Evolutionary conservation across 2,113 vertebrate species (phyloP), one percentile per base, ranked within the genome.

Genomic region (Crotalus helleri): DNA sequence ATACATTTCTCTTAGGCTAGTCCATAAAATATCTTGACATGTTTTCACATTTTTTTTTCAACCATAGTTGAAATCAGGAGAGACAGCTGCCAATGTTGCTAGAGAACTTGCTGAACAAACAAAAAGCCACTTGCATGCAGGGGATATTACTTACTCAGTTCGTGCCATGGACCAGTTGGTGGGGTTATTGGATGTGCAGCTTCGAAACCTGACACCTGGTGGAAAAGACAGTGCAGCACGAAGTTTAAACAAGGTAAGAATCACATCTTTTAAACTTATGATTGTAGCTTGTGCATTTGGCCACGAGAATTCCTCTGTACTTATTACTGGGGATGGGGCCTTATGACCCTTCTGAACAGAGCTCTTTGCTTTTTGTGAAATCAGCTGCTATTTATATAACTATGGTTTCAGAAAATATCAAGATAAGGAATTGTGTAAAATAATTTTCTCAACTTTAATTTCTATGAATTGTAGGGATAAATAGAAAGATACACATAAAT

Each of bases 201-300:
- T 99, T 87, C 97, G 99, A 17, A 99, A 99, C 96, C 97, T 99
- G 92, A 99, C 99, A 3, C 99, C 99, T 0, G 99, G 99, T 0
- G 99, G 99, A 85, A 99, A 99, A 96, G 99, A 99, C 90, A 99
- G 99, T 39, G 99, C 99, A 0, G 99, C 99, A 0, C 98, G 99
- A n/a, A 99, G 99, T 96, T 96, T 99, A 74, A 99, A 99, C 90
- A 99, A 99, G 99, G 99, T 99, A 97, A 92, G 95, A 15, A 26
- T 44, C 0, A 0, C 5, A 5, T 12, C 3, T 7, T 85, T 0
- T 64, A n/a, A 88, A 19, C 26, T 26, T 26, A 88, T 54, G 55
- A 21, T 33, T 88, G 21, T 74, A 5, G 21, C 51, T 44, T 49
- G 23, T 29, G 5, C 39, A 57, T 85, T 24, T 53, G 87, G 26